Conservation (phyloP, 2,113 vertebrate species). For the Channa argus region DNA sequence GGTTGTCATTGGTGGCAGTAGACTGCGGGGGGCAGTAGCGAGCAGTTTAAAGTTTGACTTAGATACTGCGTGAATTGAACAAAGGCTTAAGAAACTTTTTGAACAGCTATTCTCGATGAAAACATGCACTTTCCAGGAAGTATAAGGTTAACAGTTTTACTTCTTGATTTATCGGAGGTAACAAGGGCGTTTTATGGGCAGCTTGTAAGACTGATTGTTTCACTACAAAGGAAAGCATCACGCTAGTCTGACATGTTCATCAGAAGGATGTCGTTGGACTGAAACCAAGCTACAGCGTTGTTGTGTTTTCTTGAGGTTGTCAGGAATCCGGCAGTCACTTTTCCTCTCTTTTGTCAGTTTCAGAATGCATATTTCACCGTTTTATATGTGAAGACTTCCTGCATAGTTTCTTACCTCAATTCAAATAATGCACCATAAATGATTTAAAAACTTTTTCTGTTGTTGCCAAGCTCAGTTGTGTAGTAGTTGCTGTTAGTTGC, state of each 20-base stretch:
- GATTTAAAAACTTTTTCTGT: too few species aligned
- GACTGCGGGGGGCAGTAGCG: conserved; percentile 21
- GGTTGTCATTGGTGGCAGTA: neutral
- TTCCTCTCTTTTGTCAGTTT: neutral
- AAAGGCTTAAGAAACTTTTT: neutral
- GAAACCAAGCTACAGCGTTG: too few species aligned
- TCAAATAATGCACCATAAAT: neutral
- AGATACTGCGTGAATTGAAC: neutral
- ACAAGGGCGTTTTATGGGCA: neutral
- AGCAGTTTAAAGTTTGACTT: neutral
- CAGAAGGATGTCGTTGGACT: neutral
- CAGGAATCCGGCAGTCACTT: conserved; percentile 24
- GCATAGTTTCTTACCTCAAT: neutral
- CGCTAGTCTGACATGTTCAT: conserved; percentile 16
- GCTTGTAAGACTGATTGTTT: neutral
- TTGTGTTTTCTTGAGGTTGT: neutral
- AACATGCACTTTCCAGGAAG: too few species aligned
- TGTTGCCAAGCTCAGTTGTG: too few species aligned
- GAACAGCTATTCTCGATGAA: too few species aligned
- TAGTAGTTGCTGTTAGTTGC: neutral
- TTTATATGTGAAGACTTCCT: neutral
- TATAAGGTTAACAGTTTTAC: too few species aligned
- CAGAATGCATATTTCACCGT: neutral
- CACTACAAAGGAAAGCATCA: neutral
- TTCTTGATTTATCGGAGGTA: neutral